Base-by-base conservation (phyloP, 1,140 invertebrate genomes). In the Agrypnia vestita region DNA sequence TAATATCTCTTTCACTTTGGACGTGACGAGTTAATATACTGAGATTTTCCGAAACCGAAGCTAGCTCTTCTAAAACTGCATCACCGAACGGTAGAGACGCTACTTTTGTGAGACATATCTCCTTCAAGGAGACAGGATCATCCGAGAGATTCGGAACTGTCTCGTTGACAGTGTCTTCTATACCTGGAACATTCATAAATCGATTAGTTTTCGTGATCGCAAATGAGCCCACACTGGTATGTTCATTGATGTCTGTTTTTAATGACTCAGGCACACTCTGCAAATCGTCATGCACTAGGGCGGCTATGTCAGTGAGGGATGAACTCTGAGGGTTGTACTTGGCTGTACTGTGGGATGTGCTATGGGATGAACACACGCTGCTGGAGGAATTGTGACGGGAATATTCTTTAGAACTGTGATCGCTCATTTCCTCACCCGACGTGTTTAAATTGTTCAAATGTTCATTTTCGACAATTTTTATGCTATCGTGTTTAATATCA, bases 1-100 rank as follows among this genome's bases (percentile, higher is more conserved):
- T 35, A 35, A 6, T 3, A 3, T 35, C 25, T 35, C 6, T 78
- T 62, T 73, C 59, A 44, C 51, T 53, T 46, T 35, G 51, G 8
- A 69, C 46, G 51, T 76, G 25, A 49, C 17, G 46, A 0, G 77
- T 78, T 81, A 91, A 85, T 76, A 86, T 87, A 82, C 90, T 86
- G 43, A 94, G 90, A 78, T 90, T 90, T 81, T 92, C 87, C n/a
- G 93, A 92, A 15, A 93, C 91, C 3, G 89, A 89, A 9, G 92
- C 92, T 79, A 95, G 85, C 85, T 94, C 92, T 86, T 93, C 90
- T 78, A 95, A 87, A 76, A 94, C 90, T 79, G 91, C 90, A 10
- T 89, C 84, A 25, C 94, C 94, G 83, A 90, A 92, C 6, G 94
- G 93, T 85, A 94, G 89, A 4, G 91, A 90, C 43, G 92, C 86